Evolutionary conservation across 1,140 invertebrate species (phyloP).

Genomic region (Drosophila paulistorum): DNA sequence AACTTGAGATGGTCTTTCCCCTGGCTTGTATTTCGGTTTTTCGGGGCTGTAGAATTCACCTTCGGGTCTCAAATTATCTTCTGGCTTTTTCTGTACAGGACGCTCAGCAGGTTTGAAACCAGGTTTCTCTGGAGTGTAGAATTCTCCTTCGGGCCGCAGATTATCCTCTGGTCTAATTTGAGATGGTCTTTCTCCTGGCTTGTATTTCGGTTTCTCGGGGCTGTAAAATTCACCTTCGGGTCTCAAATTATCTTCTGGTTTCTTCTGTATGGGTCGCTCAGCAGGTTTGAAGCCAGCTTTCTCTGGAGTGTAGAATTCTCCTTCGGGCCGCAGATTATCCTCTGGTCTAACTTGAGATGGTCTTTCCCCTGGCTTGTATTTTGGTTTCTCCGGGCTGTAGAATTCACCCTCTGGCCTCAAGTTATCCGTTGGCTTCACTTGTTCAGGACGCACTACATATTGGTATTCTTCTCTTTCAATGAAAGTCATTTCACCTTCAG

Average conservation of each 20-base stretch:
- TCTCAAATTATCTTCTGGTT: constrained; percentile 84
- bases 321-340: constrained; percentile 84
- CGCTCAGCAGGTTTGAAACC: constrained; percentile 23
- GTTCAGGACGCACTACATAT: too few species aligned
- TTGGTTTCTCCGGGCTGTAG: constrained; percentile 83
- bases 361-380: constrained; percentile 84
- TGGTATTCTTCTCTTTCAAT: too few species aligned
- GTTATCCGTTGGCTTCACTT: too few species aligned
- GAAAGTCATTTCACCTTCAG: too few species aligned
- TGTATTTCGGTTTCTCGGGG: constrained; percentile 83
- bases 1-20: constrained; percentile 82
- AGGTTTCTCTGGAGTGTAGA: constrained; percentile 84
- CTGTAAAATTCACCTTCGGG: constrained; percentile 87
- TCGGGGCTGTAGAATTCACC: constrained; percentile 84
- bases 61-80: constrained; percentile 84
- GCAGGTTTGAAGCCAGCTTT: constrained; percentile 84
- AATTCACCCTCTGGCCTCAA: constrained; percentile 85
- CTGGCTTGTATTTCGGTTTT: constrained; percentile 83
- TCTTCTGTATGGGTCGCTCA: constrained; percentile 83
- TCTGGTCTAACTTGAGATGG: constrained; percentile 82
- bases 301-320: constrained; percentile 84
- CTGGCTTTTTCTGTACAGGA: too few species aligned
- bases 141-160: constrained; percentile 85
- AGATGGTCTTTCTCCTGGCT: constrained; percentile 84
- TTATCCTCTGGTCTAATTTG: constrained; percentile 86